Evolutionary conservation across 1,140 invertebrate genomes (phyloP).

Genomic region (Cyclargus thomasi): DNA sequence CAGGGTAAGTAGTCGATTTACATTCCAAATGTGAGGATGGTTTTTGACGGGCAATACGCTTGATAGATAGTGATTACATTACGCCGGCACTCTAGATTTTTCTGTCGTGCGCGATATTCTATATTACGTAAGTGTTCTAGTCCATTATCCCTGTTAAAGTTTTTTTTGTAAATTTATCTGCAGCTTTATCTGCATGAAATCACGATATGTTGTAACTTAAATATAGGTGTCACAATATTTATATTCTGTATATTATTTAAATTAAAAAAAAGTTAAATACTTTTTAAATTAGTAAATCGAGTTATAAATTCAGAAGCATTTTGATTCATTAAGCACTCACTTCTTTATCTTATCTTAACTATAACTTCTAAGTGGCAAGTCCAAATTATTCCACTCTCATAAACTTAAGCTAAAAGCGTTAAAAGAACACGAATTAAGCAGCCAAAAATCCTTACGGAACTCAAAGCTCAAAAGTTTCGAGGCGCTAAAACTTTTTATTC

Average conservation of each 20-base stretch:
- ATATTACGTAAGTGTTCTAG: background rate
- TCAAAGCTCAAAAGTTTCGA: slow-evolving; percentile 32
- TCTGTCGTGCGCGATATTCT: background rate
- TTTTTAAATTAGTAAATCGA: too few species aligned
- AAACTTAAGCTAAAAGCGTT: slow-evolving; percentile 23
- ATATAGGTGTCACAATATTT: too few species aligned
- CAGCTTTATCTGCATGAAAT: too few species aligned
- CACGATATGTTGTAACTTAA: too few species aligned
- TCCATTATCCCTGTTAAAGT: background rate
- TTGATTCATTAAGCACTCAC: background rate
- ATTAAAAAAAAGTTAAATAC: too few species aligned
- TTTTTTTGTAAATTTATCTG: background rate
- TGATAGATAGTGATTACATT: slow-evolving; percentile 35
- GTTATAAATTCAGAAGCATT: background rate
- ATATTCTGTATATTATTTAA: too few species aligned
- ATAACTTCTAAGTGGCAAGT: slow-evolving; percentile 16
- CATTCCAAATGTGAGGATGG: slow-evolving; percentile 48
- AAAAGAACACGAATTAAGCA: slow-evolving; percentile 26
- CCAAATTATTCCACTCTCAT: slow-evolving; percentile 21
- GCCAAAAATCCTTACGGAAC: slow-evolving; percentile 16
- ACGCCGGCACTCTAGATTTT: slow-evolving; percentile 1
- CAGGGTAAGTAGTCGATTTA: slow-evolving; percentile 49
- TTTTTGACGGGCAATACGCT: slow-evolving; percentile 33
- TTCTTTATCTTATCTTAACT: background rate
- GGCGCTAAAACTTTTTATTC: slow-evolving; percentile 40